A percentile compares a stretch with the other conserved stretches of the same genome.
Evolutionary conservation across 2,888 invertebrate genomes (phyloP).

Genomic region (Orthosia gracilis): DNA sequence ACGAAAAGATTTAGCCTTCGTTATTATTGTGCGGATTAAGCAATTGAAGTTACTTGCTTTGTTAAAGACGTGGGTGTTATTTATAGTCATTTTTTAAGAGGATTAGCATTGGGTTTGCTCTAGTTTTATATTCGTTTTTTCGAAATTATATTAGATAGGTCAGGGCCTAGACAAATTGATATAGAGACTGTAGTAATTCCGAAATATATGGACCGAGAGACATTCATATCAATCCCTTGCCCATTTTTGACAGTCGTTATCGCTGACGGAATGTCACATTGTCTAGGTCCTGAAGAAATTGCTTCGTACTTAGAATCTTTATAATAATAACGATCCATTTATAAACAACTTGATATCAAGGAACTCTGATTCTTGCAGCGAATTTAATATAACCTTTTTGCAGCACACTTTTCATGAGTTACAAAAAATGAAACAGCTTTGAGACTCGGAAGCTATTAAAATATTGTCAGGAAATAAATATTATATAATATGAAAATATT

Average conservation of each 20-base stretch:
- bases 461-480: not conserved
- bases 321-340: too few species aligned
- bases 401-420: not conserved
- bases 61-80: constrained; percentile 31
- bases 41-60: constrained; percentile 64
- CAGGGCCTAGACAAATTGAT: not conserved
- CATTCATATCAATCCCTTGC: too few species aligned
- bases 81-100: constrained; percentile 34
- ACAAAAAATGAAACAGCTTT: not conserved
- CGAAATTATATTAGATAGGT: constrained; percentile 1
- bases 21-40: constrained; percentile 68
- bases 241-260: too few species aligned
- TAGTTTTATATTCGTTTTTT: not conserved
- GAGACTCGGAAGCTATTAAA: not conserved
- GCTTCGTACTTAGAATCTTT: not conserved
- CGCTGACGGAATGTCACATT: too few species aligned
- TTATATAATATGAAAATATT: too few species aligned
- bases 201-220: too few species aligned
- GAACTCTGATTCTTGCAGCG: not conserved
- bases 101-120: constrained; percentile 8
- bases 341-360: too few species aligned
- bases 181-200: not conserved
- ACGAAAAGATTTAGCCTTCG: constrained; percentile 75
- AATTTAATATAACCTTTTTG: not conserved
- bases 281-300: not conserved